Evolutionary conservation across 2,113 vertebrate species (phyloP), one percentile per base, ranked within the genome.

Genomic region (Ochotona curzoniae): DNA sequence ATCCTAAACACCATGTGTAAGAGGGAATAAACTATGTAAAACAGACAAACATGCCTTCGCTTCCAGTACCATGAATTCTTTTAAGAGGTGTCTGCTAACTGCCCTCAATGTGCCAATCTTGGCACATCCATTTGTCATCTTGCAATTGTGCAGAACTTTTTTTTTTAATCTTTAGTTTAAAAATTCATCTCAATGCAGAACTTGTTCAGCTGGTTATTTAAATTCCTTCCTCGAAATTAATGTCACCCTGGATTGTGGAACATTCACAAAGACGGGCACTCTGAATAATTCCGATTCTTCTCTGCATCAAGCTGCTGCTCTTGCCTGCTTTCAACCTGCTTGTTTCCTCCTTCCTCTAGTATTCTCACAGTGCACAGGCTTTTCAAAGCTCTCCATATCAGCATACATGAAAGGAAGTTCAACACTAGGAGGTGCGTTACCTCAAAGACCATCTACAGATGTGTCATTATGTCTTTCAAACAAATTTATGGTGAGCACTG

Each of bases 91-190:
- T 96, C 96, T 96, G 94, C 82, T 95, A 95, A 18, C 74, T 96
- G 87, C 61, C 96, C 96, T 94, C 96, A 96, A 93, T 96, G 94
- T 97, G 84, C 94, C 95, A 93, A 12, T 96, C 89, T 96, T 21
- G 66, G 35, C 60, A 61, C 49, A 90, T 94, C 87, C 47, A 35
- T 94, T 93, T 97, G 95, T 96, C 97, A 95, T 90, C 49, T n/a
- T 6, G 57, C 38, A 66, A 86, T 95, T 97, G 87, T 89, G 97
- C 93, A 94, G 92, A 94, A 97, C 84, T 86, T 92, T 66, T 78
- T 78, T 44, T 80, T 1, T 0, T 88, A 97, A 20, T 44, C 93
- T 92, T 94, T 92, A 4, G 89, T 95, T 92, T 91, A 91, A 94
- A 93, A 93, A 82, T 93, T 94, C 87, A 96, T 96, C 94, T 91